Evolutionary conservation across 2,888 invertebrate genomes (phyloP).

Genomic region (Schrankia costaestrigalis): DNA sequence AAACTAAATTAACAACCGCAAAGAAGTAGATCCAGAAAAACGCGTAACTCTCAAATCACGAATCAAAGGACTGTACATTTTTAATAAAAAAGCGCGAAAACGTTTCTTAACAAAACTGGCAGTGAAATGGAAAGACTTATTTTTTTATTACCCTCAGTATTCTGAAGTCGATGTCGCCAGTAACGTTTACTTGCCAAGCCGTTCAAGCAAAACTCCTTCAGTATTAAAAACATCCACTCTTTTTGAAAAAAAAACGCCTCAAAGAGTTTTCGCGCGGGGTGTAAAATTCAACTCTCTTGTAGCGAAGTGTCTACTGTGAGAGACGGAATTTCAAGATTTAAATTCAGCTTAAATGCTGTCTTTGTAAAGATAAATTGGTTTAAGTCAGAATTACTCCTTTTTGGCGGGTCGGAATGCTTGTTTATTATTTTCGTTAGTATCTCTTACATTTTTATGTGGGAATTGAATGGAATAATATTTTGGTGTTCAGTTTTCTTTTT

Average conservation of each 20-base stretch:
- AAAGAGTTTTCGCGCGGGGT: conserved; percentile 18
- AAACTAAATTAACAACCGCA: too few relatives aligned
- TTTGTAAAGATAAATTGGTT: conserved; percentile 24
- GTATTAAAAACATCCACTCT: conserved; percentile 24
- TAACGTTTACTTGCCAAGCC: conserved; percentile 32
- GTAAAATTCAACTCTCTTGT: conserved; percentile 26
- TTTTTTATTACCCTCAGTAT: conserved; percentile 25
- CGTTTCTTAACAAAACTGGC: conserved; percentile 14
- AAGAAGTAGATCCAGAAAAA: too few relatives aligned
- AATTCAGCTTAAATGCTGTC: conserved; percentile 25
- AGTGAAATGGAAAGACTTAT: conserved; percentile 28
- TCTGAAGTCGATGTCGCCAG: conserved; percentile 16
- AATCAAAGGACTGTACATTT: too few relatives aligned
- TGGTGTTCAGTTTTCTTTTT: too few relatives aligned
- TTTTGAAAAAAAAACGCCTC: conserved; percentile 26
- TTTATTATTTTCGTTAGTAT: conserved; percentile 1
- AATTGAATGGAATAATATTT: background rate
- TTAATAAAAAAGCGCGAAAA: conserved; percentile 10
- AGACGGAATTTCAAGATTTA: conserved; percentile 19
- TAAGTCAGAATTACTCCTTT: conserved; percentile 14
- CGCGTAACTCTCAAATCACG: too few relatives aligned
- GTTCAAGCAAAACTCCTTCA: conserved; percentile 17
- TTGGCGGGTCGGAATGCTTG: conserved; percentile 3
- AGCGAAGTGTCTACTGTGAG: conserved; percentile 15
- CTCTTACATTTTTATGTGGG: conserved; percentile 8